Percentiles rank a stretch among this genome's conserved stretches.
Evolutionary conservation across 1,140 invertebrate species (phyloP).

Genomic region (Probaryconus sp.): DNA sequence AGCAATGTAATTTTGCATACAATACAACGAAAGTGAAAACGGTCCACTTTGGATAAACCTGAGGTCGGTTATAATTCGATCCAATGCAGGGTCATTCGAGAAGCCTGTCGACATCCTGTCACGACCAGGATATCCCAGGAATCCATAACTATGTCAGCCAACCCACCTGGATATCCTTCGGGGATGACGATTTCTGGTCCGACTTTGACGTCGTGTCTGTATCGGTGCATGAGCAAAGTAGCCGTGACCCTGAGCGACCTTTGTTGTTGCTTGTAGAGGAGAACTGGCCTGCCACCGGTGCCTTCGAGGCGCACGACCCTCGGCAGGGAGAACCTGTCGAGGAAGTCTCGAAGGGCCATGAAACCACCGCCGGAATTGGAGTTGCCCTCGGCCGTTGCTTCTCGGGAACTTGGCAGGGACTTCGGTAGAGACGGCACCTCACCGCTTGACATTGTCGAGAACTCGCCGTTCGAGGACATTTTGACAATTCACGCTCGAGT

Average conservation of each 20-base stretch:
- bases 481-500: conserved; percentile 1
- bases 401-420: conserved; percentile 74
- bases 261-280: conserved; percentile 77
- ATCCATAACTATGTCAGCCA: too few relatives aligned
- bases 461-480: conserved; percentile 76
- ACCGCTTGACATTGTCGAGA: conserved; percentile 76
- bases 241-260: conserved; percentile 75
- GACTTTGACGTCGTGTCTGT: conserved; percentile 76
- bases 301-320: conserved; percentile 75
- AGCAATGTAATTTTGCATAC: too few relatives aligned
- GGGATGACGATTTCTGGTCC: conserved; percentile 77
- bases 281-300: conserved; percentile 72
- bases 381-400: conserved; percentile 74
- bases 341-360: conserved; percentile 74
- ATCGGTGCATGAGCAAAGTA: conserved; percentile 74
- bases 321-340: conserved; percentile 75
- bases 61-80: too few relatives aligned
- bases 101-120: too few relatives aligned
- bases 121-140: too few relatives aligned
- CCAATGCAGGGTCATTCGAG: too few relatives aligned
- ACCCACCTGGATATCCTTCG: conserved; percentile 76
- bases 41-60: too few relatives aligned
- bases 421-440: conserved; percentile 74
- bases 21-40: too few relatives aligned
- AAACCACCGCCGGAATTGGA: conserved; percentile 70